These are phyloP conservation scores for Scrobipalpa costella DNA, from an alignment of 2,888 invertebrate species.

Conservation along the genomic window DNA sequence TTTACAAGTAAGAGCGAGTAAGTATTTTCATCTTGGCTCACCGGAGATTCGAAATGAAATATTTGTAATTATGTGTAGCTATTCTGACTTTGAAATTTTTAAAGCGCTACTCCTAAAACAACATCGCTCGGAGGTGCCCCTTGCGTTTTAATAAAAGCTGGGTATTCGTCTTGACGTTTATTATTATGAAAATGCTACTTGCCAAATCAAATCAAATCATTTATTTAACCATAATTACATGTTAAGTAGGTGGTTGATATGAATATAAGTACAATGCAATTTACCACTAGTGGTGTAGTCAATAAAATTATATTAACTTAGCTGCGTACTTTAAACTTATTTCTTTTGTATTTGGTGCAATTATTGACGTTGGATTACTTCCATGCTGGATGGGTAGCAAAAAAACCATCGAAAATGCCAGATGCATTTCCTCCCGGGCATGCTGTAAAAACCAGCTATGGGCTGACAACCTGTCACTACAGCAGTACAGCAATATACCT, in stretches of 20 bases:
- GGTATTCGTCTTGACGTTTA: constrained; percentile 2
- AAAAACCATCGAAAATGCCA: too few relatives aligned
- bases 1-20: constrained; percentile 66
- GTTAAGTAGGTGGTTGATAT: too few relatives aligned
- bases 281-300: too few relatives aligned
- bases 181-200: constrained; percentile 6
- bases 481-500: too few relatives aligned
- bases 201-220: too few relatives aligned
- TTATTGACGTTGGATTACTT: too few relatives aligned
- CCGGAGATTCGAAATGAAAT: constrained; percentile 40
- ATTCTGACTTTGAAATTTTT: constrained; percentile 21
- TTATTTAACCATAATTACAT: too few relatives aligned
- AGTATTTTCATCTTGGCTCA: constrained; percentile 49
- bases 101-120: constrained; percentile 7
- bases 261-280: too few relatives aligned
- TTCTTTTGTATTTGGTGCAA: background rate
- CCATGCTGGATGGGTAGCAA: too few relatives aligned
- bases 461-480: too few relatives aligned
- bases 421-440: too few relatives aligned
- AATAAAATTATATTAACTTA: background rate
- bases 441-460: too few relatives aligned
- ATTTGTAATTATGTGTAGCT: constrained; percentile 26
- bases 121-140: background rate
- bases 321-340: background rate
- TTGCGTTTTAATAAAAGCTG: constrained; percentile 10